Conservation (phyloP, 35 echinoderm and acorn worm genomes). For the Nesometra sesokonis region DNA sequence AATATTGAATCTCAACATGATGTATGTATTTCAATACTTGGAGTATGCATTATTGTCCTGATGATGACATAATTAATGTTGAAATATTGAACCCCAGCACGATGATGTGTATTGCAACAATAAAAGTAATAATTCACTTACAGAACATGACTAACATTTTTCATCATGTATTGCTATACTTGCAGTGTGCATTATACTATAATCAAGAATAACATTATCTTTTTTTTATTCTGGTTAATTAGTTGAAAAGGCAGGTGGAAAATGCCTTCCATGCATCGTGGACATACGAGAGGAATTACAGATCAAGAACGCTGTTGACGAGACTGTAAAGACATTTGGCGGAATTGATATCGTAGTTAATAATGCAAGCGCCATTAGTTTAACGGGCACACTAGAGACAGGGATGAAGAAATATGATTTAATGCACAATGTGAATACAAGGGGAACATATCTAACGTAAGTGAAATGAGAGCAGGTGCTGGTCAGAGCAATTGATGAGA, state of each 20-base stretch:
- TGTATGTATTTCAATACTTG: too few species aligned
- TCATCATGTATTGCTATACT: too few species aligned
- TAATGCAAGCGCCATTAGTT: conserved; percentile 90
- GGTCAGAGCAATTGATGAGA: too few species aligned
- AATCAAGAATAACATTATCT: too few species aligned
- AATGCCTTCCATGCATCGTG: conserved; percentile 88
- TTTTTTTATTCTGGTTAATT: background rate
- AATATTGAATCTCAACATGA: too few species aligned
- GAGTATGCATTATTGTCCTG: too few species aligned
- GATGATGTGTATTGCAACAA: background rate
- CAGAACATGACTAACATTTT: too few species aligned
- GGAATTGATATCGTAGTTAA: conserved; percentile 93
- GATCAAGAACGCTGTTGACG: conserved; percentile 53
- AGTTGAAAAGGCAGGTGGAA: conserved; percentile 88
- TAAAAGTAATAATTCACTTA: too few species aligned
- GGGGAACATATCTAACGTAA: conserved; percentile 93
- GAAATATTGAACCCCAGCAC: too few species aligned
- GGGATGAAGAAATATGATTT: conserved; percentile 93
- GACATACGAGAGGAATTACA: conserved; percentile 69
- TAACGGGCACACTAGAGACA: conserved; percentile 52
- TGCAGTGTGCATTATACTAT: too few species aligned
- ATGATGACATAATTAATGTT: too few species aligned
- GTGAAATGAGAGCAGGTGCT: too few species aligned
- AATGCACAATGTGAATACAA: conserved; percentile 89
- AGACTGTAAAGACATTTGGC: conserved; percentile 82